Percentiles rank a stretch among this genome's conserved stretches.
Evolutionary conservation across 1,140 invertebrate genomes (phyloP).

Genomic region (Aricia agestis): DNA sequence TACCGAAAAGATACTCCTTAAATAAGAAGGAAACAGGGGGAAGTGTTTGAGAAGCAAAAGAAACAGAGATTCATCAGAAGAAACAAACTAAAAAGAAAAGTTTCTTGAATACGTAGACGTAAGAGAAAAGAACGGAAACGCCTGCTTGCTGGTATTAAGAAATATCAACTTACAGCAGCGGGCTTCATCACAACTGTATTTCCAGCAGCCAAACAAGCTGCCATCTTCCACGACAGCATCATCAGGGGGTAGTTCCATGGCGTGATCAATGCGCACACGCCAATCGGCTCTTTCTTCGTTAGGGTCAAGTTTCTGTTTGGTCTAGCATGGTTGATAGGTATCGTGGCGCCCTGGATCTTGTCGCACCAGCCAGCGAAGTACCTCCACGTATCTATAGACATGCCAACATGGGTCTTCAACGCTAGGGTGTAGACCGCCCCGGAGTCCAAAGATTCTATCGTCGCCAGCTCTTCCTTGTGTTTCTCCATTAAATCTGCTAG

Average conservation of each 20-base stretch:
- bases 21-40: no score
- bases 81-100: no score
- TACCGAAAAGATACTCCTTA: no score
- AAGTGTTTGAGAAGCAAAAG: no score
- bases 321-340: constrained; percentile 91
- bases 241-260: constrained; percentile 99
- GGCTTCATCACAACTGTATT: constrained; percentile 97
- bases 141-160: no score
- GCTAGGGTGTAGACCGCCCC: constrained; percentile 97
- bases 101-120: no score
- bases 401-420: constrained; percentile 94
- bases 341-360: constrained; percentile 94
- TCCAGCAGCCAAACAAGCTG: constrained; percentile 94
- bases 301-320: constrained; percentile 93
- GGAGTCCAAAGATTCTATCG: constrained; percentile 93
- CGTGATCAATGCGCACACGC: constrained; percentile 95
- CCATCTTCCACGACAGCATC: constrained; percentile 99
- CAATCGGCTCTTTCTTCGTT: constrained; percentile 92
- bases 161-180: constrained; percentile 80
- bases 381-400: constrained; percentile 95
- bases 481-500: constrained; percentile 95
- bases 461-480: constrained; percentile 95
- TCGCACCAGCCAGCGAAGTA: constrained; percentile 97
- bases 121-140: no score
- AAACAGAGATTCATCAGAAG: no score